Conservation (phyloP, 2,888 invertebrate genomes). For the Hypolimnas misippus region DNA sequence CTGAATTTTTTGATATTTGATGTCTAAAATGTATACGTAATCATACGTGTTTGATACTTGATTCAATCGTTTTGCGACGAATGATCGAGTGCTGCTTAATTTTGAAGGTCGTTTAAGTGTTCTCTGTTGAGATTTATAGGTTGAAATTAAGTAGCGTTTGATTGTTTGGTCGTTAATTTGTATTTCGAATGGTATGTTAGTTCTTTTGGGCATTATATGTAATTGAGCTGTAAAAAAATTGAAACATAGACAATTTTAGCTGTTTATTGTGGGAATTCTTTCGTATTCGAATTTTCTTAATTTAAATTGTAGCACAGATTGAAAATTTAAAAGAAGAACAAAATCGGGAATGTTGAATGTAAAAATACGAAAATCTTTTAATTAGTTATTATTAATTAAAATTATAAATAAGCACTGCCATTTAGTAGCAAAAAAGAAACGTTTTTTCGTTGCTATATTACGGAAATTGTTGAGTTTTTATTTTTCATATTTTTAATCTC, state of each 20-base stretch:
- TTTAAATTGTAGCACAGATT: background rate
- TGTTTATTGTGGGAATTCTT: background rate
- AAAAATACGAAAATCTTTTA: background rate
- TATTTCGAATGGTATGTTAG: too few relatives aligned
- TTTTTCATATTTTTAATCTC: slow-evolving; percentile 18
- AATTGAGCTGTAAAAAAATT: too few relatives aligned
- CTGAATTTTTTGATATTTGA: slow-evolving; percentile 2
- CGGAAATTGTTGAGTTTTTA: slow-evolving; percentile 25
- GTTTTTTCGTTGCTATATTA: slow-evolving; percentile 16
- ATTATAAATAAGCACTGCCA: slow-evolving; percentile 22
- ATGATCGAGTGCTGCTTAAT: too few relatives aligned
- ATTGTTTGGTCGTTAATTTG: too few relatives aligned
- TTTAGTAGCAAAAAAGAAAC: slow-evolving; percentile 10
- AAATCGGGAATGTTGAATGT: background rate
- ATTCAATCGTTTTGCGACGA: background rate
- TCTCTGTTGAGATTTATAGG: too few relatives aligned
- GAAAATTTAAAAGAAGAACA: background rate
- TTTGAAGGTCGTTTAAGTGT: too few relatives aligned
- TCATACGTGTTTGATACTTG: background rate
- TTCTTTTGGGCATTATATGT: too few relatives aligned
- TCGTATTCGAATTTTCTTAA: background rate
- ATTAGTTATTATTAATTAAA: background rate
- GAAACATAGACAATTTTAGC: too few relatives aligned
- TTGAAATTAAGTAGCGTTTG: too few relatives aligned
- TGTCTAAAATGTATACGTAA: slow-evolving; percentile 4